Evolutionary conservation across 2,888 invertebrate species (phyloP).

Genomic region (Andricus curvator): DNA sequence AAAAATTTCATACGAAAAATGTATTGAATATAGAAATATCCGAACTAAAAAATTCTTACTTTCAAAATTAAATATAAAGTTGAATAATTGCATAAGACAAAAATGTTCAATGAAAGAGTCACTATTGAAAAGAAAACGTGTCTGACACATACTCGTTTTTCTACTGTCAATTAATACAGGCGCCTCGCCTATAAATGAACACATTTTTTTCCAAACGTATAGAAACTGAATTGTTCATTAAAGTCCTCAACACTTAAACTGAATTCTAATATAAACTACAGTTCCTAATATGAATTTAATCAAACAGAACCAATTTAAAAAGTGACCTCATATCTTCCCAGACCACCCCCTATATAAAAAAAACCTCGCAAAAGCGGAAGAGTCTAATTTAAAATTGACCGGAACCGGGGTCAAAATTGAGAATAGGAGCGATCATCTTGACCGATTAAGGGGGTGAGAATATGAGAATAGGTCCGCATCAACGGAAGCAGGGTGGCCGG

Average conservation of each 20-base stretch:
- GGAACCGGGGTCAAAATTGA: conserved; percentile 17
- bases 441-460: conserved; percentile 34
- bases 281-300: background rate
- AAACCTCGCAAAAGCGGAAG: conserved; percentile 2
- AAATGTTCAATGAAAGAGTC: background rate
- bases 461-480: conserved; percentile 38
- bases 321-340: background rate
- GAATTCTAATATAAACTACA: background rate
- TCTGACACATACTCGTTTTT: background rate
- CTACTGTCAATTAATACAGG: background rate
- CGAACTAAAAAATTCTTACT: background rate
- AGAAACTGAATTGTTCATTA: background rate
- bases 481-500: conserved; percentile 51
- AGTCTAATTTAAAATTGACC: conserved; percentile 23
- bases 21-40: background rate
- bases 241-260: background rate
- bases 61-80: background rate
- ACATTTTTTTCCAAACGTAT: background rate
- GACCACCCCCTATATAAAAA: background rate
- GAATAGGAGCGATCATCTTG: conserved; percentile 39
- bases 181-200: background rate
- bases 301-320: background rate
- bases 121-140: background rate
- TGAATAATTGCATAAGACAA: background rate
- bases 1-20: background rate